Evolutionary conservation across 2,113 vertebrate genomes (phyloP).

Genomic region (Puma concolor): DNA sequence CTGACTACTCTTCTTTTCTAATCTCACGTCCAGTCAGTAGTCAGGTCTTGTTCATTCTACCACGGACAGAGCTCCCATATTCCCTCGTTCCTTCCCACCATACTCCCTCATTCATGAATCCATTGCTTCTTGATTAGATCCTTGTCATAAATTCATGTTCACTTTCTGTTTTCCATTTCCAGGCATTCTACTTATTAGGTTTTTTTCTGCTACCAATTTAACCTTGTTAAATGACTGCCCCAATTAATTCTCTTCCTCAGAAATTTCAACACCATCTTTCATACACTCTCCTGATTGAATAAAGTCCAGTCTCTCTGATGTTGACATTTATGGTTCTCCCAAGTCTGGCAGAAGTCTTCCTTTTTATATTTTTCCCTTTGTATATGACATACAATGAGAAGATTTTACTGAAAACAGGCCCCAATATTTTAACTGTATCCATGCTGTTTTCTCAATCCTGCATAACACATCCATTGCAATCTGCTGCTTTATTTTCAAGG

Average conservation of each 20-base stretch:
- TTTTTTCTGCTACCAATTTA: neutral
- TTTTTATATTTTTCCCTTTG: neutral
- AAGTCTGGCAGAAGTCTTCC: neutral
- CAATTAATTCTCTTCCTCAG: neutral
- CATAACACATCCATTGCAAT: neutral
- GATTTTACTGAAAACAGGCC: neutral
- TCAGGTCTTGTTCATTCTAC: neutral
- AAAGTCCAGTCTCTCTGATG: neutral
- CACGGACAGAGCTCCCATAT: neutral
- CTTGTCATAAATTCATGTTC: neutral
- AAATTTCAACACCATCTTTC: neutral
- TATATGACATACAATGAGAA: neutral
- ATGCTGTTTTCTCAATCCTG: neutral
- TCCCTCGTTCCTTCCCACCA: neutral
- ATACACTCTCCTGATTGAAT: neutral
- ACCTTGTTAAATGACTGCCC: neutral
- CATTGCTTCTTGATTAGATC: neutral
- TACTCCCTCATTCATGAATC: neutral
- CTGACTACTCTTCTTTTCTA: neutral
- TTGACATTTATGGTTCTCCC: neutral
- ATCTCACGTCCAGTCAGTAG: no score
- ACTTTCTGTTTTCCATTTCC: neutral
- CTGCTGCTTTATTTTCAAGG: neutral
- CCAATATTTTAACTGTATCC: neutral
- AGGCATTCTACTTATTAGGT: neutral